Evolutionary conservation across 2,113 vertebrate species (phyloP), one percentile per base, ranked within the genome.

Genomic region (Poeciliopsis turrubarensis): DNA sequence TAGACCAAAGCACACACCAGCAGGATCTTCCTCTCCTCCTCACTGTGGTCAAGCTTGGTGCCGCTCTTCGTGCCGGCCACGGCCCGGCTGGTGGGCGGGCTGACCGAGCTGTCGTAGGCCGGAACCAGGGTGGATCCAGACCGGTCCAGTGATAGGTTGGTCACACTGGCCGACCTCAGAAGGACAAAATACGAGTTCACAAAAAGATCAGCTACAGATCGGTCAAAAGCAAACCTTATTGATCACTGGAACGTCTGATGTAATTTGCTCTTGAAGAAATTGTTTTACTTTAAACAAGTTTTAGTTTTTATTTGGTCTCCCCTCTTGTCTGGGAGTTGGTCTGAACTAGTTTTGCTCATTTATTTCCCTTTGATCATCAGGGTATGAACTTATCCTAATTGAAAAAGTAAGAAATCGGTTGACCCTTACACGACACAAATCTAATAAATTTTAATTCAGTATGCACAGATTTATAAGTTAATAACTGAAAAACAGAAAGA

Each of bases 1-100:
- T 31, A 82, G 27, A 64, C 27, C 1, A 26, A 51, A 68, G 2
- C 17, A 54, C 29, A 3, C 93, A 99, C 97, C 97, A 99, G 93
- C 60, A 99, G 95, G 85, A 98, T 97, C 93, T 98, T 99, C 85
- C 98, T 95, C 89, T 99, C 98, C 47, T 99, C 97, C 84, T 99
- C 98, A 0, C 90, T 96, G 83, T 96, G 92, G 89, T 99, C 98
- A 76, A 91, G 68, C 72, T 93, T 92, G 75, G 75, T 27, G 66
- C 89, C 77, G 2, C 93, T 90, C 86, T 98, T 98, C 73, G 93
- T 57, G 54, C 76, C 84, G 0, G 83, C 77, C 64, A 95, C 91
- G 0, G 96, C 94, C 27, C 97, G 93, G 75, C 91, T 97, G 78
- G 96, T 94, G 47, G 98, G 97, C 0, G 98, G 98, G 83, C 97